These are phyloP conservation scores for Cephus spinipes DNA, from an alignment of 2,888 invertebrate genomes.

Conservation along the genomic window DNA sequence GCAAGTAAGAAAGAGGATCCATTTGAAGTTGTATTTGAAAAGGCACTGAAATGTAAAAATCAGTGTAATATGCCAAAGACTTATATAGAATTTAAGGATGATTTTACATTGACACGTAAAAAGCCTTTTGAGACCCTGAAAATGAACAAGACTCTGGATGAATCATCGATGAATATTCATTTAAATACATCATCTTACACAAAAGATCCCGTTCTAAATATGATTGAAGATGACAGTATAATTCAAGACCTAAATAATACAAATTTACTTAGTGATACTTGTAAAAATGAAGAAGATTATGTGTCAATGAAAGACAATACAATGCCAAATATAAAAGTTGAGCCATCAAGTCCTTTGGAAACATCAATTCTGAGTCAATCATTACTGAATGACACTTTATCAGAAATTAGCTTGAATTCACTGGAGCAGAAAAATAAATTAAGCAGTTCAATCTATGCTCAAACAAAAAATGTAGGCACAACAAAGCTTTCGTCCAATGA, in stretches of 20 bases:
- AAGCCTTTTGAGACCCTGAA: conserved; percentile 39
- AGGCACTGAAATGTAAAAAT: conserved; percentile 35
- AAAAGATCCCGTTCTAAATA: neutral
- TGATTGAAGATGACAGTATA: conserved; percentile 11
- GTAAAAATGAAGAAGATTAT: conserved; percentile 4
- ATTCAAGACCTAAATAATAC: conserved; percentile 26
- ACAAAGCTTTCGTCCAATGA: neutral
- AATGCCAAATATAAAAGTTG: conserved; percentile 14
- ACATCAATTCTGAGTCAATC: conserved; percentile 54
- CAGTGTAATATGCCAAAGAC: neutral
- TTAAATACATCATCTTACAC: neutral
- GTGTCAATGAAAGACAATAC: neutral
- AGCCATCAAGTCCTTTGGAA: conserved; percentile 17
- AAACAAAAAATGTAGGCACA: neutral
- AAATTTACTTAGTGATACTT: conserved; percentile 23
- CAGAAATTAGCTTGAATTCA: conserved; percentile 22
- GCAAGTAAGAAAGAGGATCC: conserved; percentile 56
- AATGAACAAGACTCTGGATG: conserved; percentile 48
- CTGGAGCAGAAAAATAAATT: neutral
- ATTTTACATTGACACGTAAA: conserved; percentile 30
- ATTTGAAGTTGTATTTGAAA: conserved; percentile 53
- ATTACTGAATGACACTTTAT: conserved; percentile 52
- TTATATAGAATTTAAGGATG: conserved; percentile 31
- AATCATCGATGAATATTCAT: conserved; percentile 26
- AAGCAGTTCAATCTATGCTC: neutral